These are phyloP conservation scores for Amphiprion ocellaris DNA, from an alignment of 2,113 vertebrate species.

Conservation along the genomic window DNA sequence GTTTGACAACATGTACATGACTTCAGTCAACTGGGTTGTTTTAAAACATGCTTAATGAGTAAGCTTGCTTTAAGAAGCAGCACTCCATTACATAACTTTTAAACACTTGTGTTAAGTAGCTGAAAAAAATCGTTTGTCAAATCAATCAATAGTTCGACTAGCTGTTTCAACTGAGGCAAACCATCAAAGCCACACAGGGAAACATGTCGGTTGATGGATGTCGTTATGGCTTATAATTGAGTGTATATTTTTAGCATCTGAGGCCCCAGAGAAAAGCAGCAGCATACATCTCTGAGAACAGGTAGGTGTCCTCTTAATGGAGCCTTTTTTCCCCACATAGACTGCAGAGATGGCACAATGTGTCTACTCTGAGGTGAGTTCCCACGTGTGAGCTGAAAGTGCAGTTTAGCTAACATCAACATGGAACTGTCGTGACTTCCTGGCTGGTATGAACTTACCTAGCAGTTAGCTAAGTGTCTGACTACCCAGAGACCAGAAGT, in stretches of 20 bases:
- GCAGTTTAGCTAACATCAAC: background rate
- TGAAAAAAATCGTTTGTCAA: background rate
- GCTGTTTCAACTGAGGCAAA: background rate
- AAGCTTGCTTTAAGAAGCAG: too few relatives aligned
- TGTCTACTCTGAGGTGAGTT: background rate
- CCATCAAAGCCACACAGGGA: background rate
- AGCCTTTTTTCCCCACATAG: too few relatives aligned
- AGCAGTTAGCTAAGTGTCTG: conserved; percentile 32
- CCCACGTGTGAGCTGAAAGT: background rate
- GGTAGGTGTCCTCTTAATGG: background rate
- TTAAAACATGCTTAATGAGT: too few relatives aligned
- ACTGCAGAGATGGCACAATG: background rate
- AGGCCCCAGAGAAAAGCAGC: conserved; percentile 23
- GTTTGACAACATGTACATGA: too few relatives aligned
- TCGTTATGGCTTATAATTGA: conserved; percentile 25
- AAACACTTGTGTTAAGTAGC: background rate
- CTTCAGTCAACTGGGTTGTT: too few relatives aligned
- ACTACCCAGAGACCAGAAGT: conserved; percentile 5
- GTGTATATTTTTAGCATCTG: conserved; percentile 26
- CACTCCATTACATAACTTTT: background rate
- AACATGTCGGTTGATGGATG: conserved; percentile 1
- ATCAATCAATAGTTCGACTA: background rate
- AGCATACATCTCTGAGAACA: conserved; percentile 1
- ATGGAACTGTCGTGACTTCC: conserved; percentile 52
- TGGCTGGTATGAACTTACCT: conserved; percentile 40